phyloP scores from a whole-genome alignment of 2,113 vertebrate genomes.

The Elaphurus davidianus region DNA sequence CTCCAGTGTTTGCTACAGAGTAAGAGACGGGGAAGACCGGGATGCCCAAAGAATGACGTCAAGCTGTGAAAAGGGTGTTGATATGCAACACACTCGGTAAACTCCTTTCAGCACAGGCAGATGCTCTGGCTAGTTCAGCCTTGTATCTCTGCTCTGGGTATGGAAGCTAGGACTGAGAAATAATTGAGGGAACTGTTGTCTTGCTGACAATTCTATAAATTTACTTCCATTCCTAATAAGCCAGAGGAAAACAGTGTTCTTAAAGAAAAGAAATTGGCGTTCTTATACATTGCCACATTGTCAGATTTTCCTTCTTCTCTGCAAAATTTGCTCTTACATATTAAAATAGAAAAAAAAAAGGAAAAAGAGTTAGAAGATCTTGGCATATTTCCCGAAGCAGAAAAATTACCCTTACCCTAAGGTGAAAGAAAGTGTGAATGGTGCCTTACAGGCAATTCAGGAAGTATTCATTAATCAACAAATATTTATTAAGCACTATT shows the following conservation, averaged over 20 bases:
- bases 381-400: not conserved
- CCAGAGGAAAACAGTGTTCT: not conserved
- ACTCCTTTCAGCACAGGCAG: not conserved
- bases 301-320: not conserved
- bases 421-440: constrained; percentile 39
- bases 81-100: accelerated
- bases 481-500: constrained; percentile 36
- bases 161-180: not conserved
- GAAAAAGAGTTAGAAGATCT: not conserved
- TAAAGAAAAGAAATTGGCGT: not conserved
- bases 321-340: not conserved
- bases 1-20: not conserved
- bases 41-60: not conserved
- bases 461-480: constrained; percentile 34
- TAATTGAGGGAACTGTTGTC: not conserved
- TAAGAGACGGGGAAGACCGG: not conserved
- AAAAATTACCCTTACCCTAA: not conserved
- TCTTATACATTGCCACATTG: not conserved
- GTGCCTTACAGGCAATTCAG: constrained; percentile 32
- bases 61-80: accelerated
- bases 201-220: not conserved
- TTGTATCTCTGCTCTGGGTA: not conserved
- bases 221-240: not conserved
- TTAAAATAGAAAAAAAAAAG: not conserved
- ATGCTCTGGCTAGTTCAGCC: not conserved